Base-by-base conservation (phyloP, 2,113 vertebrate species). In the Datnioides undecimradiatus region DNA sequence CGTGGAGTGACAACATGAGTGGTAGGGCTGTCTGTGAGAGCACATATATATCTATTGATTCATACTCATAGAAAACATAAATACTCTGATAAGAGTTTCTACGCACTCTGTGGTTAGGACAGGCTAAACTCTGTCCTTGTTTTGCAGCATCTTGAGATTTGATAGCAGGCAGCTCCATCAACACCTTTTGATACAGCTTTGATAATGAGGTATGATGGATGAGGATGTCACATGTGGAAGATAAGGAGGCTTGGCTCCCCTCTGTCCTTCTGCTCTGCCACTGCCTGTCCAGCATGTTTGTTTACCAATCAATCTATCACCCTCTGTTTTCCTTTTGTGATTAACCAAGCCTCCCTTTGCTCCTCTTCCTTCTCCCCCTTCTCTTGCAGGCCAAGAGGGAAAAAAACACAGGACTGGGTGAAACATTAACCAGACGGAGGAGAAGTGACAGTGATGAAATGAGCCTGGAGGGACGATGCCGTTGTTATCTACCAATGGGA, bases 371-470 rank as follows among this genome's bases (percentile, higher is more conserved):
- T 71, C 67, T 34, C 79, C 87, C 68, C 46, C 65, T 41, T 41
- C 73, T 71, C 58, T 45, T 52, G 58, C 51, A 46, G 75, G 54
- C n/a, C n/a, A 59, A 34, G 80, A 80, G n/a, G n/a, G n/a, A n/a
- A n/a, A 79, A 85, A 88, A 72, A 72, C 6, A 57, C 76, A 77
- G 77, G 77, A 70, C 34, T 71, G 65, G 65, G 92, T 93, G 86
- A 95, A 95, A 94, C 93, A 95, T 95, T 95, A 95, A 94, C 94
- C 88, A 82, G 87, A 81, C 29, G 14, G 82, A 81, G 79, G 78
- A 84, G 73, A 87, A 87, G 88, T 91, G 93, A 92, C 89, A 79
- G 70, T 93, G 93, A 94, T 89, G 87, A 84, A 94, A 90, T 88
- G 87, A 82, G 88, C 85, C 91, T 77, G 85, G 58, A 92, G 92